Evolutionary conservation across 2,888 invertebrate genomes (phyloP).

Genomic region (Phanerotoma sp.): DNA sequence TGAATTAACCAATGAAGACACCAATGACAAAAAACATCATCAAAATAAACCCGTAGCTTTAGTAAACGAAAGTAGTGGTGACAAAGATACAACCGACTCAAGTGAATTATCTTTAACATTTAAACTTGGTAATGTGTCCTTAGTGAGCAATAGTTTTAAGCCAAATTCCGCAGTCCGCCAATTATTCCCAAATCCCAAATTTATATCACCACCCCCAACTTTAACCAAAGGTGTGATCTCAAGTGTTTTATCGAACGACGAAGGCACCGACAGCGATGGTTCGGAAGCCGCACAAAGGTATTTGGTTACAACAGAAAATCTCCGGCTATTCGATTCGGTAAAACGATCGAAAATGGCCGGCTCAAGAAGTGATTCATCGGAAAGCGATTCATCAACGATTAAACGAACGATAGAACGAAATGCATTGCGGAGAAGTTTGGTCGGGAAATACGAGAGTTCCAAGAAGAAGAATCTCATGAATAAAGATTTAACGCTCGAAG

Average conservation of each 20-base stretch:
- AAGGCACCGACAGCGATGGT: slow-evolving; percentile 56
- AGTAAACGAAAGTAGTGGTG: too few relatives aligned
- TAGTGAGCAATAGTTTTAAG: slow-evolving; percentile 62
- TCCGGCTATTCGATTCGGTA: slow-evolving; percentile 69
- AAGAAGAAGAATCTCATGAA: slow-evolving; percentile 61
- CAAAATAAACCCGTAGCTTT: slow-evolving; percentile 23
- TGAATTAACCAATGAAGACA: neutral
- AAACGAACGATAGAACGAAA: slow-evolving; percentile 80
- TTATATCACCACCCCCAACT: slow-evolving; percentile 66
- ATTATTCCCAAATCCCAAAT: slow-evolving; percentile 71
- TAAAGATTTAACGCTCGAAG: slow-evolving; percentile 78
- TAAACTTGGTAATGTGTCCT: slow-evolving; percentile 61
- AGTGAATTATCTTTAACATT: slow-evolving; percentile 62
- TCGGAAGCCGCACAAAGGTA: slow-evolving; percentile 59
- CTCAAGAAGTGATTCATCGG: slow-evolving; percentile 48
- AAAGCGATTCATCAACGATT: slow-evolving; percentile 59
- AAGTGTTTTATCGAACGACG: slow-evolving; percentile 31
- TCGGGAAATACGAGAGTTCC: slow-evolving; percentile 65
- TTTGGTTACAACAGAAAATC: slow-evolving; percentile 73
- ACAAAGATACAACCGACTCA: slow-evolving; percentile 48
- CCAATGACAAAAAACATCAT: slow-evolving; percentile 18
- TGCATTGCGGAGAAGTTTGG: slow-evolving; percentile 75
- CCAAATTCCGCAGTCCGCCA: slow-evolving; percentile 84
- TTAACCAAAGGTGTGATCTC: slow-evolving; percentile 35
- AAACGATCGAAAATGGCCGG: slow-evolving; percentile 62